Conservation (phyloP, 2,888 invertebrate species). For the Clanis bilineata region DNA sequence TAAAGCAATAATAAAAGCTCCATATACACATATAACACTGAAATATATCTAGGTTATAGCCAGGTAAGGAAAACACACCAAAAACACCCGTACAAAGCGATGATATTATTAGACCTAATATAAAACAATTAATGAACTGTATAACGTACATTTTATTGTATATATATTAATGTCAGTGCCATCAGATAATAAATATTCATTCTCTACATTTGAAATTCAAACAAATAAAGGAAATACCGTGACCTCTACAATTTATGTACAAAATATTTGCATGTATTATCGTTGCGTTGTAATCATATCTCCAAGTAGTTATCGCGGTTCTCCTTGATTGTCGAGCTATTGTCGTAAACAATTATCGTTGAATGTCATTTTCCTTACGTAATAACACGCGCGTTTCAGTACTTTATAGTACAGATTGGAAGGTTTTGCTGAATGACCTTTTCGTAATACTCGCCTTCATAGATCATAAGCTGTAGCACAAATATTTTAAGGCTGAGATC, state of each 20-base stretch:
- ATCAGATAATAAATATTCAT: not conserved
- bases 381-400: not conserved
- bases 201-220: not conserved
- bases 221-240: slow-evolving; percentile 1
- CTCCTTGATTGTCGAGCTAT: slow-evolving; percentile 8
- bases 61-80: no score
- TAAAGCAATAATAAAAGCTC: no score
- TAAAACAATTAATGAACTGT: not conserved
- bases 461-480: no score
- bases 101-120: not conserved
- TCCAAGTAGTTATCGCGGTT: slow-evolving; percentile 23
- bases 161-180: not conserved
- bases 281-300: slow-evolving; percentile 24
- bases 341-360: slow-evolving; percentile 13
- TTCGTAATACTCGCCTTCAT: not conserved
- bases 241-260: slow-evolving; percentile 14
- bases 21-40: no score
- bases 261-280: slow-evolving; percentile 18
- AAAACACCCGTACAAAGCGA: no score
- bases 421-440: not conserved
- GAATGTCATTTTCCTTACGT: slow-evolving; percentile 6
- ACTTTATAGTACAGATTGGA: not conserved
- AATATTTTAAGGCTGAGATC: no score
- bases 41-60: no score
- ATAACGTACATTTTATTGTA: not conserved